Evolutionary conservation across 2,888 invertebrate genomes (phyloP).

Genomic region (Leucozona laternaria): DNA sequence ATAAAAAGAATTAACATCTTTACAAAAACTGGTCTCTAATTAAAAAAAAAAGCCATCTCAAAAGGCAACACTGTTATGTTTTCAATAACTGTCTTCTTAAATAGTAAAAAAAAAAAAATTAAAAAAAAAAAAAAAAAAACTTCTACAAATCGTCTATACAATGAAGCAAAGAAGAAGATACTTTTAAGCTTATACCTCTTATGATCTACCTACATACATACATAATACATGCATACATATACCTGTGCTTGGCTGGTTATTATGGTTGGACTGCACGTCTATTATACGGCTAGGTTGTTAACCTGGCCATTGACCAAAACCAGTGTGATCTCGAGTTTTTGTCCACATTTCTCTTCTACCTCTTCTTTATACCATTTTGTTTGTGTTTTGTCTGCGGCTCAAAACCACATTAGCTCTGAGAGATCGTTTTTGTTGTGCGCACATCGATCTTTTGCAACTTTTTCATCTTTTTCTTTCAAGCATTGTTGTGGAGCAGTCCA

Average conservation of each 20-base stretch:
- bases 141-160: background rate
- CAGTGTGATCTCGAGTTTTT: constrained; percentile 19
- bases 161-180: constrained; percentile 31
- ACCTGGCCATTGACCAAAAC: constrained; percentile 71
- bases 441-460: constrained; percentile 63
- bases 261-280: constrained; percentile 19
- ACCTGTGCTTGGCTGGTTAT: background rate
- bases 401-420: constrained; percentile 5
- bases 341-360: background rate
- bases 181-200: constrained; percentile 15
- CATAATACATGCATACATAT: background rate
- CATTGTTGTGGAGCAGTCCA: background rate
- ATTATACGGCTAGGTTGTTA: constrained; percentile 21
- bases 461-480: background rate
- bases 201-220: background rate
- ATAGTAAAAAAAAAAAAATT: background rate
- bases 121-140: background rate
- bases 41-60: background rate
- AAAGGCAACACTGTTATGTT: constrained; percentile 18
- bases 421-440: constrained; percentile 52
- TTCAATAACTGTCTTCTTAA: constrained; percentile 9
- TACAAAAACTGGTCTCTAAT: background rate
- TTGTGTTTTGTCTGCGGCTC: constrained; percentile 24
- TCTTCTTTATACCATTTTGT: background rate
- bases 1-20: no score